Base-by-base conservation (phyloP, 2,888 invertebrate species). In the Drosophila meridionalis region DNA sequence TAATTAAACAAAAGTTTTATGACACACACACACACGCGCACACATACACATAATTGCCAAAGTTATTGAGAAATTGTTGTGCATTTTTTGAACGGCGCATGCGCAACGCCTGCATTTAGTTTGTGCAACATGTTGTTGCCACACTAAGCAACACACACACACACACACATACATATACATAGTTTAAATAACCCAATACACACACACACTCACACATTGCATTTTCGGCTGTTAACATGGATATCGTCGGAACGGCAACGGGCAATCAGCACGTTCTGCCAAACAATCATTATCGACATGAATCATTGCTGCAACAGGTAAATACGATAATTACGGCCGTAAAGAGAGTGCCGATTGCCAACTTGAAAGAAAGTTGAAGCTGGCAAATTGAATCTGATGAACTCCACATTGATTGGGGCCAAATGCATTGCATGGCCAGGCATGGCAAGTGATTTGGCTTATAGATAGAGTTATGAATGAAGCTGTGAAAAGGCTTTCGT, bases 231-330 rank as follows among this genome's bases (percentile, higher is more conserved):
- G 60, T 53, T 53, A 92, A 87, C 78, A 93, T 93, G 93, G 93
- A 93, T 92, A 91, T 92, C 76, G 91, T 91, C 76, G 92, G 92
- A 76, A 81, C 88, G 67, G 83, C 87, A 70, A 74, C 88, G 63
- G 88, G 89, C 84, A 93, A 92, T 90, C 92, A 92, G 83, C 90
- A 92, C 83, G 91, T 91, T 79, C 90, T 93, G 86, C 93, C 93
- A 71, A 93, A 93, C 86, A 93, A 93, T 91, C 93, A 93, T 85
- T 93, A 92, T 91, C 93, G 93, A 61, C 92, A 91, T 90, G 93
- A 93, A 82, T 89, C 92, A 72, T 64, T 89, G 68, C 66, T 87
- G 78, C 89, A 89, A 82, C 92, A 92, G 93, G 92, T 92, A 92
- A 92, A 78, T 74, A 66, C 55, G 57, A 64, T 80, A 68, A 69